These are phyloP conservation scores for Uria aalge DNA, from an alignment of 2,113 vertebrate genomes.

Conservation along the genomic window DNA sequence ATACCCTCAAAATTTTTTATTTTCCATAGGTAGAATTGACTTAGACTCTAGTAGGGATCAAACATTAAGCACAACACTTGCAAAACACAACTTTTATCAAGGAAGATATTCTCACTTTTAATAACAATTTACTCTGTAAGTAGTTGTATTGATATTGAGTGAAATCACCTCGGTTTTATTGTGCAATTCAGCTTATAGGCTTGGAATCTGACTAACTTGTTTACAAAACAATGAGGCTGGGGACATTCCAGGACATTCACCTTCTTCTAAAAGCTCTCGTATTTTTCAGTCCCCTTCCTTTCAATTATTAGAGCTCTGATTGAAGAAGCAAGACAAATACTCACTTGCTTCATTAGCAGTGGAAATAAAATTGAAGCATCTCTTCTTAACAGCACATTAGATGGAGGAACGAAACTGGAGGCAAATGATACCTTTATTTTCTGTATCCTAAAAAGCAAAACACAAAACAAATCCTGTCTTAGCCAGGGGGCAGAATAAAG, in stretches of 20 bases:
- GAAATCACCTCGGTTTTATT: not conserved
- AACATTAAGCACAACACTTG: not conserved
- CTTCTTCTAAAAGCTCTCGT: not conserved
- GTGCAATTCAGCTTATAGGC: not conserved
- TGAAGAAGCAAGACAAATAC: not conserved
- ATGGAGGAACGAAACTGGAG: not conserved
- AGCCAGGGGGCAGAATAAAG: not conserved
- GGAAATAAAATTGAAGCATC: not conserved
- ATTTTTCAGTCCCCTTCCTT: not conserved
- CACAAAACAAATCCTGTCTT: not conserved
- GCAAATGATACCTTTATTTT: not conserved
- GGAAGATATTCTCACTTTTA: not conserved
- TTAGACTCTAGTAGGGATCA: not conserved
- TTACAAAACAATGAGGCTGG: not conserved
- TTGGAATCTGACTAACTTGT: not conserved
- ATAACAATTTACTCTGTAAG: not conserved
- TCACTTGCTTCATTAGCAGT: not conserved
- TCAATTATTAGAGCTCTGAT: not conserved
- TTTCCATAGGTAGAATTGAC: not conserved
- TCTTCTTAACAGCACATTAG: not conserved
- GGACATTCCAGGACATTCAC: not conserved
- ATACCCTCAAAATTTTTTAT: not conserved
- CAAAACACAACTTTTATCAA: not conserved
- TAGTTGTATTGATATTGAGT: not conserved
- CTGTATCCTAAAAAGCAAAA: not conserved